Base-by-base conservation (phyloP, 2,797 vertebrate species). In the Cyprinodon diabolis region DNA sequence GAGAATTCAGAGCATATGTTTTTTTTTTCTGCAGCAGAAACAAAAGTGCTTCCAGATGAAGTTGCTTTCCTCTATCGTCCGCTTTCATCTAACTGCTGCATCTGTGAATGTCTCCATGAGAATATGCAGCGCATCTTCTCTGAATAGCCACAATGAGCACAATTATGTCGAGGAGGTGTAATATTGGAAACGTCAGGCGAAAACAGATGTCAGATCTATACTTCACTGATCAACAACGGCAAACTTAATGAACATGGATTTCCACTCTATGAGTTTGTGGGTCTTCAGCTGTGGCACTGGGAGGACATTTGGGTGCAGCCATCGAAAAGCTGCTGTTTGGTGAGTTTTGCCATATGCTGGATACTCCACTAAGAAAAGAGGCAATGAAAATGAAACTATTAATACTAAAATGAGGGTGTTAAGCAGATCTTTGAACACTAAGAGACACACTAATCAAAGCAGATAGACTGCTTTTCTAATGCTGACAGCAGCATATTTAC, bases 321-420 rank as follows among this genome's bases (percentile, higher is more conserved):
- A 65, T 23, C n/a, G 62, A 65, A 65, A 65, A 65, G 43, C 62
- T 43, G 40, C 62, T 65, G 62, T 45, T 45, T 12, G 2, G 19
- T n/a, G 62, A 65, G 40, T 21, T 65, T 40, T 65, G 62, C 62
- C 62, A 65, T 65, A 65, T 65, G 62, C 19, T 23, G 40, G 43
- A 21, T 63, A 21, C 60, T 43, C 19, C 37, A 43, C 9, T 62
- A 40, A 43, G 37, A 43, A 4, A 21, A 43, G 37, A 63, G 37
- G 17, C 19, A 30, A 14, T 11, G 45, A 6, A n/a, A 19, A 12
- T 65, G 43, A 65, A n/a, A 45, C 40, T 40, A 4, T 23, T n/a
- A n/a, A 65, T 65, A 12, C 37, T 37, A 40, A 62, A 37, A 40
- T 62, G 35, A 37, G 15, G 9, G 17, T 37, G 58, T 40, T 40